These are phyloP conservation scores for Calypte anna DNA, from an alignment of 2,113 vertebrate genomes.

Conservation along the genomic window DNA sequence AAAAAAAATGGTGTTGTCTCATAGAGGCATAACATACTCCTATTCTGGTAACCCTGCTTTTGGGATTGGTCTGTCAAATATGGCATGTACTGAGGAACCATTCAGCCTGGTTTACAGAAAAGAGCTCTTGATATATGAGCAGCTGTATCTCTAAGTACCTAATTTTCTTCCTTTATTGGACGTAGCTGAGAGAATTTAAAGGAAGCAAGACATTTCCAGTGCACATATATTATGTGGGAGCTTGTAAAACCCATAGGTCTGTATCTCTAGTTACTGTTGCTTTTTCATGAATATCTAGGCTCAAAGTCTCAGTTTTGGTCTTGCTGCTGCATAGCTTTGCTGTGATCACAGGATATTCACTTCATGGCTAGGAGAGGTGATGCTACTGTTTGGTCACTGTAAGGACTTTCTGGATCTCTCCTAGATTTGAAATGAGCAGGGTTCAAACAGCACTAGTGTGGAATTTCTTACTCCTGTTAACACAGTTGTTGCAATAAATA, in stretches of 20 bases:
- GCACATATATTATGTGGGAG: fast-evolving
- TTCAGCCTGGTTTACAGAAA: background rate
- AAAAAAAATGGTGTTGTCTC: background rate
- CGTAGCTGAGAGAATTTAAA: background rate
- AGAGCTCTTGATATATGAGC: background rate
- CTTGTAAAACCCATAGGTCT: background rate
- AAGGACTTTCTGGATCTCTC: background rate
- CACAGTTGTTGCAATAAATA: background rate
- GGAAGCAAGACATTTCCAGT: background rate
- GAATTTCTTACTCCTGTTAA: background rate
- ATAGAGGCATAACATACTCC: fast-evolving
- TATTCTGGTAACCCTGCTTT: background rate
- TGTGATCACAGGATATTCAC: background rate
- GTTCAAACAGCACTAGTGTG: background rate
- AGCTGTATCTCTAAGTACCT: background rate
- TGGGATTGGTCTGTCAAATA: background rate
- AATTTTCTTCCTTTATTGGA: background rate
- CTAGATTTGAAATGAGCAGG: background rate
- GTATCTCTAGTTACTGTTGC: background rate
- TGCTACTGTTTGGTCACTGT: background rate
- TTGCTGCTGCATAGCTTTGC: background rate
- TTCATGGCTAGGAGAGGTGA: background rate
- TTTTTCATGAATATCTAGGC: background rate
- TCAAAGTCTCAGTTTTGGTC: background rate
- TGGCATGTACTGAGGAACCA: background rate